Base-by-base conservation (phyloP, 2,113 vertebrate genomes). In the Entelurus aequoreus region DNA sequence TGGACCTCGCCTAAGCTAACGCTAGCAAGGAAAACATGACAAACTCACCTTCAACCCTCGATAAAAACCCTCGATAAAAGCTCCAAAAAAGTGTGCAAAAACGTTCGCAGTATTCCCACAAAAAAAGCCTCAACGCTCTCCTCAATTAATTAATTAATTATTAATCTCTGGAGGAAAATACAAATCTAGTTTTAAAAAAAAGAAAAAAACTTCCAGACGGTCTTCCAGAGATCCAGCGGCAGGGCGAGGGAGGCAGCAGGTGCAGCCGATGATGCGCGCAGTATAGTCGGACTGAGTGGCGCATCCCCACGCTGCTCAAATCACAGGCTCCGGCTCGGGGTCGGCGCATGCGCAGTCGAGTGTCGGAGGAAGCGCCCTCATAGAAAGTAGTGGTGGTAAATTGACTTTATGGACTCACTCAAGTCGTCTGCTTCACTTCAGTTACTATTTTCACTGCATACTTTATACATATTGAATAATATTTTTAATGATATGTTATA, bases 201-300 rank as follows among this genome's bases (percentile, higher is more conserved):
- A 46, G 12, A 44, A 46, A 54, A 44, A 12, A 54, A 48, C 49
- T 47, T 70, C 62, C 80, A 84, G 87, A 88, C 87, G 51, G 90
- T 79, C 83, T 86, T 82, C 84, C 84, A 78, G 83, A 54, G 67
- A 66, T 64, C 72, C 65, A n/a, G 53, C 76, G 3, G 10, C 60
- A 61, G 66, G 79, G 70, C 80, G 76, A 75, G 80, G 46, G 78
- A 77, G 79, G n/a, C 63, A 80, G 80, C 86, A 90, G 90, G 88
- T 88, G 86, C 86, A 74, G 78, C 74, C 62, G 85, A 77, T 79
- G 82, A 77, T 88, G 88, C 84, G 85, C 86, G 85, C 86, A 12
- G 86, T 69, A 84, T 85, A 84, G 81, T 88, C 88, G 71, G 74
- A 44, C 81, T 53, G 71, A 52, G 71, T 58, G 81, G 69, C 79